These are phyloP conservation scores for Mellivora capensis DNA, from an alignment of 2,113 vertebrate species.

Conservation along the genomic window DNA sequence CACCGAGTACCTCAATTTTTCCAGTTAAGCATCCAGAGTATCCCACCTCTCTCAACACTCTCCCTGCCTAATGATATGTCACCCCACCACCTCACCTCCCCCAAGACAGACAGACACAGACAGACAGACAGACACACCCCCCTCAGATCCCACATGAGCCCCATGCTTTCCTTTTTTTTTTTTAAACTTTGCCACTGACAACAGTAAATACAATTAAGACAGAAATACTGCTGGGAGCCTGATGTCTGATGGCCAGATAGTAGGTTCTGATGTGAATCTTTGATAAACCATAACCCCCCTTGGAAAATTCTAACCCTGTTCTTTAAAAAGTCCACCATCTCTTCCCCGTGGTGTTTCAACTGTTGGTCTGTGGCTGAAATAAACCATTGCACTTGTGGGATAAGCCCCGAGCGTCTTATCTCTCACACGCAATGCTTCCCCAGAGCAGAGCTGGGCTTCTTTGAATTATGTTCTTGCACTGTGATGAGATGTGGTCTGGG, in stretches of 20 bases:
- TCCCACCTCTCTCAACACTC: neutral
- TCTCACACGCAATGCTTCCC: neutral
- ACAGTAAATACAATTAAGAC: neutral
- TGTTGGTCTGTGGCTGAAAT: neutral
- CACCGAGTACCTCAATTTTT: neutral
- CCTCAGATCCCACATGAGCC: neutral
- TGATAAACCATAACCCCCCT: neutral
- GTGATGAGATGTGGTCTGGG: neutral
- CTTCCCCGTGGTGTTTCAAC: neutral
- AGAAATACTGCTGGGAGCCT: neutral
- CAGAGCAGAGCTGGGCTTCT: neutral
- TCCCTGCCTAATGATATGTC: neutral
- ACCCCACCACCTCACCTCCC: neutral
- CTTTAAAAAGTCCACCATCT: neutral
- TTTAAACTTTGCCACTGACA: neutral
- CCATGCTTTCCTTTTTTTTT: neutral
- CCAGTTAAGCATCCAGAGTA: neutral
- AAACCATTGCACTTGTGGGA: neutral
- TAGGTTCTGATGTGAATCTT: neutral
- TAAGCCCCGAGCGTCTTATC: neutral
- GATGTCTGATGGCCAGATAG: neutral
- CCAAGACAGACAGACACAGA: fast-evolving
- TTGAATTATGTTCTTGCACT: fast-evolving
- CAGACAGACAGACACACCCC: neutral
- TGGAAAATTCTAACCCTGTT: constrained; percentile 29